Conservation (phyloP, 1,140 invertebrate species). For the Antheraea pernyi region DNA sequence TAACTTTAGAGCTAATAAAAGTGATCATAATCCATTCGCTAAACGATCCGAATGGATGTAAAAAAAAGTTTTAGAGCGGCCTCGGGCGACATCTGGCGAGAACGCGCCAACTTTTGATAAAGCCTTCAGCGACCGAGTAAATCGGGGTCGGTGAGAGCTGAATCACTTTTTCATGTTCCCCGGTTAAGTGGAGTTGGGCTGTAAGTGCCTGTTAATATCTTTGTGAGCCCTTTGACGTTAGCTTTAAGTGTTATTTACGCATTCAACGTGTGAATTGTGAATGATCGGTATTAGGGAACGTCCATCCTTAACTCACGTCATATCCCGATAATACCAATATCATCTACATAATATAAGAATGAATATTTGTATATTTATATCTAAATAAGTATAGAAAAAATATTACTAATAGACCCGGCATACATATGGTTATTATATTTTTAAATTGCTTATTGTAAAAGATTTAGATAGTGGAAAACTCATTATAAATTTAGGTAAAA, state of each 20-base stretch:
- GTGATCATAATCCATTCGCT: conserved; percentile 16
- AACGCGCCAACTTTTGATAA: conserved; percentile 49
- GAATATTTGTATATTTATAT: too few species aligned
- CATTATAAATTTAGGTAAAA: too few species aligned
- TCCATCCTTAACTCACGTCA: too few species aligned
- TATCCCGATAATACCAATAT: too few species aligned
- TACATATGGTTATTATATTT: too few species aligned
- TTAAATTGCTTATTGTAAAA: too few species aligned
- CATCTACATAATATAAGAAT: too few species aligned
- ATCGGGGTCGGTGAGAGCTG: conserved; percentile 20
- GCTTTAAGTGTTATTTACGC: neutral
- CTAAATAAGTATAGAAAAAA: too few species aligned
- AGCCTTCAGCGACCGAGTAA: conserved; percentile 33
- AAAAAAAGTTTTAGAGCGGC: conserved; percentile 25
- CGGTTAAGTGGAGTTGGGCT: conserved; percentile 18
- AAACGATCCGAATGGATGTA: conserved; percentile 19
- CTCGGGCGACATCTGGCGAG: conserved; percentile 32
- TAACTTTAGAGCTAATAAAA: conserved; percentile 18
- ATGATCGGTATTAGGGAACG: neutral
- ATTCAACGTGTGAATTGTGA: neutral
- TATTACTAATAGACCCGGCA: too few species aligned
- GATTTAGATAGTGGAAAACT: too few species aligned
- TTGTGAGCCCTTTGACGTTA: neutral
- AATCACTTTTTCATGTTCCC: conserved; percentile 30
- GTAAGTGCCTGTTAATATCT: neutral